phyloP scores from a whole-genome alignment of 2,113 vertebrate genomes.

The Collichthys lucidus region DNA sequence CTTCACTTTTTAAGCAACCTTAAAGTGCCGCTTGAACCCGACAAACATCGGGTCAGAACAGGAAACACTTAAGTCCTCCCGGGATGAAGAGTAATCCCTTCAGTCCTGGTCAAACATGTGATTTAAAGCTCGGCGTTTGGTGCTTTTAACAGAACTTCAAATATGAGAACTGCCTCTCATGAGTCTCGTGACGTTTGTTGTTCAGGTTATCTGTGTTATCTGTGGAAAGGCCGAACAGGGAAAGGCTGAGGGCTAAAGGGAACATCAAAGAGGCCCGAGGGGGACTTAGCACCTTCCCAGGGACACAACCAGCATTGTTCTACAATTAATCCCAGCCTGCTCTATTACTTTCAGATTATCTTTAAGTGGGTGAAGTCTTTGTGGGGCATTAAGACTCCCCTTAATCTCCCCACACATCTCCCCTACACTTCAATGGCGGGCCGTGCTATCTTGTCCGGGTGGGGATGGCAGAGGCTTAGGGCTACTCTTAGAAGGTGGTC shows the following conservation, averaged over 20 bases:
- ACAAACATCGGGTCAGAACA: conserved; percentile 63
- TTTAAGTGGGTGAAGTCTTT: conserved; percentile 87
- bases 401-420: conserved; percentile 77
- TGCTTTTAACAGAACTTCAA: conserved; percentile 3
- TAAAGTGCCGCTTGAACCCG: conserved; percentile 19
- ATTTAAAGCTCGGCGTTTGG: conserved; percentile 7
- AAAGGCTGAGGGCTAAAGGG: conserved; percentile 59
- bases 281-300: conserved; percentile 83
- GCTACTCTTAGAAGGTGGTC: conserved; percentile 87
- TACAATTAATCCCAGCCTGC: conserved; percentile 88
- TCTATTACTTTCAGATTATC: conserved; percentile 91
- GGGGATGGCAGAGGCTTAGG: conserved; percentile 83
- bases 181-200: conserved; percentile 6
- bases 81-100: conserved; percentile 66
- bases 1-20: conserved; percentile 34
- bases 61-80: conserved; percentile 68
- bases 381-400: conserved; percentile 83
- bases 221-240: conserved; percentile 35
- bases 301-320: conserved; percentile 84
- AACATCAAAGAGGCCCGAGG: conserved; percentile 84
- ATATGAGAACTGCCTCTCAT: not conserved
- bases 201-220: conserved; percentile 20
- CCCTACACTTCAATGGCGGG: conserved; percentile 83
- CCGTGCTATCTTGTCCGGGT: conserved; percentile 86
- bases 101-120: conserved; percentile 58